A percentile compares a stretch with the other conserved stretches of the same genome.
These are phyloP conservation scores for Pachyrhynchus sulphureomaculatus DNA, from an alignment of 1,140 invertebrate genomes.

Conservation along the genomic window DNA sequence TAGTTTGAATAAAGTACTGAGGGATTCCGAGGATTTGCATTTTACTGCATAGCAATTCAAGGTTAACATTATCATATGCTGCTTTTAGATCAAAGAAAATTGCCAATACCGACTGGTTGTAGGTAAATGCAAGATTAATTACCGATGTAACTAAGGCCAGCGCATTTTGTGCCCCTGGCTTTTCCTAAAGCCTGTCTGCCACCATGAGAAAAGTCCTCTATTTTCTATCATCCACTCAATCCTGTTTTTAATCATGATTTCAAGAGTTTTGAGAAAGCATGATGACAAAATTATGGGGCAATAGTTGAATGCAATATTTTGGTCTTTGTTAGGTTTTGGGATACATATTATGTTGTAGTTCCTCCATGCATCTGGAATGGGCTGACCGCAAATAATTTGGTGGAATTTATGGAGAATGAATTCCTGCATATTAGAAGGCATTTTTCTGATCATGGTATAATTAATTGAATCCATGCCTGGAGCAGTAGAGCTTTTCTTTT, in stretches of 20 bases:
- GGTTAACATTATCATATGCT: conserved; percentile 14
- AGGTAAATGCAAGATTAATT: conserved; percentile 6
- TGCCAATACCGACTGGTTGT: not conserved
- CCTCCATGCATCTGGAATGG: conserved; percentile 8
- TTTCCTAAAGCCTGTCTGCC: conserved; percentile 13
- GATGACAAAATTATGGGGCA: conserved; percentile 3
- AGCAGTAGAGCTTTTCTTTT: too few species aligned
- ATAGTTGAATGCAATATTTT: not conserved
- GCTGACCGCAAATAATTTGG: too few species aligned
- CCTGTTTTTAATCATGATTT: conserved; percentile 19
- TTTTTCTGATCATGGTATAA: too few species aligned
- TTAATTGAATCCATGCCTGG: too few species aligned
- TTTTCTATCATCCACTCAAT: conserved; percentile 19
- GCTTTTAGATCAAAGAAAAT: conserved; percentile 22
- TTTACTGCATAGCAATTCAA: conserved; percentile 8
- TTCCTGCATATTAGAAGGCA: too few species aligned
- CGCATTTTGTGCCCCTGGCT: not conserved
- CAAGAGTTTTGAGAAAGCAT: conserved; percentile 7
- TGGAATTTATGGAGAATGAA: too few species aligned
- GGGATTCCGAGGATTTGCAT: not conserved
- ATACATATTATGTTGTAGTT: conserved; percentile 1
- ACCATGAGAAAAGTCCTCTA: not conserved
- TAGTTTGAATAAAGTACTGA: not conserved
- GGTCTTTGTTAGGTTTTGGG: conserved; percentile 15
- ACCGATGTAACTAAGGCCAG: not conserved